Percentiles rank a stretch among this genome's conserved stretches.
These are phyloP conservation scores for Tolmerus cingulatus DNA, from an alignment of 2,888 invertebrate species.

Conservation along the genomic window DNA sequence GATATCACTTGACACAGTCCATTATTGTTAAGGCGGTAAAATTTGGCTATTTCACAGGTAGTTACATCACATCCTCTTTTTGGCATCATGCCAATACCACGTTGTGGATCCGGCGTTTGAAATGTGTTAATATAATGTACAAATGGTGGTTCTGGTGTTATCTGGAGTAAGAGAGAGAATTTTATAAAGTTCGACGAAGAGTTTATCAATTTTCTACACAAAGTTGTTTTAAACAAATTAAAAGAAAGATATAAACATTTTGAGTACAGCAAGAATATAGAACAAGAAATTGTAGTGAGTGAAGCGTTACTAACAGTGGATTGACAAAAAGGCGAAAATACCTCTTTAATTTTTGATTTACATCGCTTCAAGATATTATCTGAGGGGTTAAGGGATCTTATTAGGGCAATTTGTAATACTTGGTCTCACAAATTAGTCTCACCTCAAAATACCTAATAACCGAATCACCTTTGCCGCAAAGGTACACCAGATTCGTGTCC, in stretches of 20 bases:
- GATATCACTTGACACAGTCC: slow-evolving; percentile 89
- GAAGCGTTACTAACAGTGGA: slow-evolving; percentile 8
- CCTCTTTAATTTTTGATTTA: slow-evolving; percentile 11
- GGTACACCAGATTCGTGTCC: slow-evolving; percentile 91
- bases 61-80: slow-evolving; percentile 95
- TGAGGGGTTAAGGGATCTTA: slow-evolving; percentile 30
- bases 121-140: slow-evolving; percentile 97
- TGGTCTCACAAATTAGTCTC: slow-evolving; percentile 40
- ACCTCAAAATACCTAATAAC: slow-evolving; percentile 93
- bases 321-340: slow-evolving; percentile 29
- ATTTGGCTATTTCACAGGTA: slow-evolving; percentile 92
- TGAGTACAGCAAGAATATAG: slow-evolving; percentile 6
- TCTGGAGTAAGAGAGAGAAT: slow-evolving; percentile 62
- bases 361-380: slow-evolving; percentile 10
- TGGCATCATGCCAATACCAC: slow-evolving; percentile 97
- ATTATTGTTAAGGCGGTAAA: slow-evolving; percentile 94
- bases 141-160: slow-evolving; percentile 92
- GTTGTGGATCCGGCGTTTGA: slow-evolving; percentile 96
- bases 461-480: slow-evolving; percentile 98
- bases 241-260: neutral
- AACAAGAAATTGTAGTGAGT: neutral
- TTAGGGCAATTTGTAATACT: neutral
- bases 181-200: neutral
- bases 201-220: neutral
- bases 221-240: neutral